Base-by-base conservation (phyloP, 1,140 invertebrate genomes). In the Sinonovacula constricta region DNA sequence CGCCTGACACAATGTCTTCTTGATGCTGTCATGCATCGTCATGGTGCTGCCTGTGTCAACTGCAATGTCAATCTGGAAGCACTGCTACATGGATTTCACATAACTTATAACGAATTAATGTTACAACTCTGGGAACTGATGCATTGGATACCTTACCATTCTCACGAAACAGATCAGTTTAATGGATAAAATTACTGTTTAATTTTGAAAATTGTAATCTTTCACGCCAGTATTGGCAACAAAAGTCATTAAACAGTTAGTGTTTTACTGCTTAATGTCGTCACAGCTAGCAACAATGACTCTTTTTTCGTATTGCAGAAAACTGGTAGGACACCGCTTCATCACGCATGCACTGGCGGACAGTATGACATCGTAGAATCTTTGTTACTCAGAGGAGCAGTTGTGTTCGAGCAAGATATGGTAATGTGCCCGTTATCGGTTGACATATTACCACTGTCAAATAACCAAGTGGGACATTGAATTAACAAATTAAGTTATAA, bases 381-480 rank as follows among this genome's bases (percentile, higher is more conserved):
- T n/a, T n/a, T 76, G 18, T 33, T 76, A 18, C 31, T 49, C 15
- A 45, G 18, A 18, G 72, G 72, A 18, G 72, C 72, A 18, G 53
- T 45, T 18, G 60, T 56, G 24, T 76, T 63, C 22, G 72, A 76
- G 14, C 28, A 34, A 54, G 72, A 76, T 51, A 76, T 54, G 72
- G 72, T 76, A 66, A 15, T 31, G 2, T n/a, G 7, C 7, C 7
- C 14, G 24, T 7, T 7, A n/a, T 56, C 22, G 24, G 10, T 56
- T 12, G 14, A 24, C n/a, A n/a, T n/a, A n/a, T n/a, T n/a, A n/a
- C n/a, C 24, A 56, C 5, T n/a, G 24, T 12, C 14, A 14, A 12
- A 26, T 7, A 56, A 56, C 10, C 24, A 7, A n/a, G 54, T 7
- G 24, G 14, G 24, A 7, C 10, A n/a, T 7, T 12, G 22, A 7